Base-by-base conservation (phyloP, 1,140 invertebrate species). In the Drosophila bifasciata region DNA sequence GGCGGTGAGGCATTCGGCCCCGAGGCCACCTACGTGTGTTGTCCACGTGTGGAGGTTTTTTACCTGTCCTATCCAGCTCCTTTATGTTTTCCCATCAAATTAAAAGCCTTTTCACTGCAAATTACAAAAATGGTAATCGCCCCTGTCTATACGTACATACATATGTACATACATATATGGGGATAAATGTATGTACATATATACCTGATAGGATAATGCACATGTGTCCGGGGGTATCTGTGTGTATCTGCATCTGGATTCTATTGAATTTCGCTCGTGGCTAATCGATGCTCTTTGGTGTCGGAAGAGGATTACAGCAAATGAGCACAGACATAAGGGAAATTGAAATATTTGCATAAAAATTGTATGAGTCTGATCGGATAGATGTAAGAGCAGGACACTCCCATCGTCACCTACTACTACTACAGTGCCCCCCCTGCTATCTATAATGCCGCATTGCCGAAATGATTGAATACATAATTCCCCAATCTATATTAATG, bases 51-150 rank as follows among this genome's bases (percentile, higher is more conserved):
- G 57, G 11, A 36, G 25, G 60, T 58, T 72, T 66, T 48, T 50
- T 40, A 21, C 32, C 32, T 48, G 16, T 39, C 40, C 41, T 32
- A 23, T 50, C 2, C 41, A 43, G 40, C 16, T 68, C 36, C 48
- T 56, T 67, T 53, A 46, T 55, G 50, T 43, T 56, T 28, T 23
- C 46, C 60, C 61, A 84, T 83, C 76, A 83, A 75, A 84, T 83
- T 79, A 85, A 84, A 79, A 79, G 66, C 71, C 58, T 61, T 84
- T 85, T 84, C 76, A 79, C 58, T 64, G 57, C 58, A 79, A 85
- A 85, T 85, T 85, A 84, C 80, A 85, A 79, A 79, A 79, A 85
- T 85, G 76, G 70, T 79, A 85, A 84, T 74, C 69, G 56, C 44
- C 43, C 25, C 45, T 43, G 36, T 60, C 59, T 62, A 58, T 43